Base-by-base conservation (phyloP, 2,113 vertebrate genomes). In the Bufo bufo region DNA sequence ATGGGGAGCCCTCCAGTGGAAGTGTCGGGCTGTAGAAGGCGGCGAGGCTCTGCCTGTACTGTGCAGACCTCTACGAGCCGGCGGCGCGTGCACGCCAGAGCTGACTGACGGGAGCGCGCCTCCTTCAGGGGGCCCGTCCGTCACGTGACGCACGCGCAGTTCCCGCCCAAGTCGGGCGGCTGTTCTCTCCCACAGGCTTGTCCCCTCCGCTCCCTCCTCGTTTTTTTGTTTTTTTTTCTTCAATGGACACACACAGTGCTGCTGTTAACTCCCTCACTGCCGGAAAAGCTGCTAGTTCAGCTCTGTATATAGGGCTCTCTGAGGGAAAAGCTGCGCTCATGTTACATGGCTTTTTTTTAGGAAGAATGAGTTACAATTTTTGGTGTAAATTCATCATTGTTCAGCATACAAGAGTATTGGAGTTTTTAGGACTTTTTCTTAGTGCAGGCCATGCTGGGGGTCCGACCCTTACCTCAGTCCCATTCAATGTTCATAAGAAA, bases 231-330 rank as follows among this genome's bases (percentile, higher is more conserved):
- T 86, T 80, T 91, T 92, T 91, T 92, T 92, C 90, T 93, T 94
- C 92, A 92, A 90, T 91, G 92, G 92, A 93, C 89, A 91, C 92
- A 91, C 90, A 92, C 92, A 77, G 91, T 87, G 91, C 77, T 79
- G 86, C 80, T 90, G 89, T 93, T 90, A 90, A 91, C 93, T 90
- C 84, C 20, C 1, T 89, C 87, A 4, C 50, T 65, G 47, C 77
- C 19, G 58, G 45, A 78, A 49, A 6, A 19, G 13, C 85, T n/a
- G 17, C 8, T 9, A 23, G 14, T 66, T 19, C 80, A 47, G 0
- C 6, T 1, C 77, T 6, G 16, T 63, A 4, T 43, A 1, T 19
- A 20, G 45, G 17, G 6, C 13, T 75, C 9, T 75, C 2, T 47
- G 45, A 49, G 47, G 47, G 45, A 52, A 52, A 9, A 9, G 5